Evolutionary conservation across 2,888 invertebrate species (phyloP), one percentile per base, ranked within the genome.

Genomic region (Eupithecia subfuscata): DNA sequence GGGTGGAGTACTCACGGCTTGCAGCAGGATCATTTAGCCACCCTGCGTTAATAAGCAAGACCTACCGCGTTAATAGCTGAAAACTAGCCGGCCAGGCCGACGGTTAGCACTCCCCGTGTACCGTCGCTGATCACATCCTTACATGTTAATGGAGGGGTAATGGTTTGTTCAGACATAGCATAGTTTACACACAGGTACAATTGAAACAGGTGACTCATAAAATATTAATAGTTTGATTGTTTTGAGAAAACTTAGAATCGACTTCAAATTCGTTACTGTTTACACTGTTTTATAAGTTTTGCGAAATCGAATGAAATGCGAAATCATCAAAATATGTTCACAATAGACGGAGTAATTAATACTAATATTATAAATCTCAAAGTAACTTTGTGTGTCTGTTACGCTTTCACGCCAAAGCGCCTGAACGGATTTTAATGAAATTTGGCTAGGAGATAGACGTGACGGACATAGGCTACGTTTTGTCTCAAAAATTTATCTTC

Each of bases 41-140:
- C 82, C 83, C 86, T 83, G 84, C 89, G 94, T 89, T 95, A 95
- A 95, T 93, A 83, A 93, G 92, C 87, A 91, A 89, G 92, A 90
- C 93, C 91, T 91, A 93, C 91, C 81, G 88, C 90, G 94, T 88
- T 94, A 95, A 95, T 93, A 88, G 87, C 84, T 93, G 91, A 93
- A 90, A 93, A 94, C 94, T 91, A 92, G 92, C 92, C 92, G 52
- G 93, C 88, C 90, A 86, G 89, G 84, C 90, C 82, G 87, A 71
- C 85, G 81, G 85, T 90, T 90, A 90, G 89, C 90, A 89, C 89
- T 81, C 77, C 82, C 81, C 80, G 79, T 83, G 82, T 80, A 80
- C 76, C 78, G 75, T 79, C 81, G 81, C 82, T 83, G 84, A 84
- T 84, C 81, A 79, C 79, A 79, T 83, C 81, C 81, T 79, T 34